Conservation (phyloP, 2,113 vertebrate genomes). For the Alaudala cheleensis region DNA sequence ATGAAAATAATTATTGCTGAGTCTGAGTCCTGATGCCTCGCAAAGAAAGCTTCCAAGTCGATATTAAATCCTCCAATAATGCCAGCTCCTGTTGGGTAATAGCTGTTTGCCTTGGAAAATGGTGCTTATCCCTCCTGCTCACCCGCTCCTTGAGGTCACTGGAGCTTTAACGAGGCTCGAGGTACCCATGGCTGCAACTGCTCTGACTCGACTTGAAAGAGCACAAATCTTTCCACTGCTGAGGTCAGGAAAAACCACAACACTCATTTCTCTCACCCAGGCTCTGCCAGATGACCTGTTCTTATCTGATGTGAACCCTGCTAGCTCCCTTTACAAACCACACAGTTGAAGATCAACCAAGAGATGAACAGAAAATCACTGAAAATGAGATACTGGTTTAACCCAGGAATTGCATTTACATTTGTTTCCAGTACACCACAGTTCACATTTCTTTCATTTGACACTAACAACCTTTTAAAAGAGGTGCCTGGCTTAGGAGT, state of each 20-base stretch:
- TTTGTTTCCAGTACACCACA: neutral
- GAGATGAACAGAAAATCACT: neutral
- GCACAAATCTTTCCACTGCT: neutral
- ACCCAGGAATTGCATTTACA: neutral
- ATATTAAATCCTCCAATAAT: neutral
- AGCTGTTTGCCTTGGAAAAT: neutral
- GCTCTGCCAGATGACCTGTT: neutral
- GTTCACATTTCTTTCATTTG: neutral
- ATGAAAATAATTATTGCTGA: neutral
- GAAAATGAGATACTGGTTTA: neutral
- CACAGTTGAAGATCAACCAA: neutral
- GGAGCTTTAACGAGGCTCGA: neutral
- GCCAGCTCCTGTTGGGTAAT: neutral
- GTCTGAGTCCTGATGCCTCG: neutral
- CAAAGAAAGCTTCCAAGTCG: neutral
- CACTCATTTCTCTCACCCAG: neutral
- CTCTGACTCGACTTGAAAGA: neutral
- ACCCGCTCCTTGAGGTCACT: neutral
- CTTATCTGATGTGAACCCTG: neutral
- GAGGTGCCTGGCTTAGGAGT: neutral
- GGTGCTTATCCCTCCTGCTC: neutral
- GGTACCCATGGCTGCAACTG: neutral
- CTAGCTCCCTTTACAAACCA: neutral
- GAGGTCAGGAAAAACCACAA: conserved; percentile 38
- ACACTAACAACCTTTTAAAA: neutral